These are phyloP conservation scores for Acanthosoma haemorrhoidale DNA, from an alignment of 2,888 invertebrate species.

Conservation along the genomic window DNA sequence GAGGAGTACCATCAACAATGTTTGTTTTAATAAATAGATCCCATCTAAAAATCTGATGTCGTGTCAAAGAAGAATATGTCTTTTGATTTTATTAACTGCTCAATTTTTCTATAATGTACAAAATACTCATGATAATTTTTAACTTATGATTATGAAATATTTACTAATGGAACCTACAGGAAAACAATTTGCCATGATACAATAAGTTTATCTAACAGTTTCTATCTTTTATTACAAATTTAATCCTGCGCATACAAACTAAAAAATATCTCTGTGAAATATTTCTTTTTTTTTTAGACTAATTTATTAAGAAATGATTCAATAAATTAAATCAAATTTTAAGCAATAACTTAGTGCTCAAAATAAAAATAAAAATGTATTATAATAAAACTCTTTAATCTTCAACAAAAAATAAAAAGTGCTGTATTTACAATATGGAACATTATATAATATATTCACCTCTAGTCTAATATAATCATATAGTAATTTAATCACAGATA, in stretches of 20 bases:
- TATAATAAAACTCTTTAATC: conserved; percentile 1
- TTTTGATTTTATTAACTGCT: too few species aligned
- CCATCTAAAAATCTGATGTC: too few species aligned
- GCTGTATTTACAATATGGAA: conserved; percentile 9
- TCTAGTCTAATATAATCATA: conserved; percentile 2
- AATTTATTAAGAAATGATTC: background rate
- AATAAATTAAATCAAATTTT: background rate
- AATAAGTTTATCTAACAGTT: too few species aligned
- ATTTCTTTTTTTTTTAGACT: background rate
- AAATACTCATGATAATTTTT: too few species aligned
- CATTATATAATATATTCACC: conserved; percentile 7
- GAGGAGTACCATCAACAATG: too few species aligned
- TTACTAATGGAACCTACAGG: too few species aligned
- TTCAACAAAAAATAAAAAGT: conserved; percentile 8
- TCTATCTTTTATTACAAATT: too few species aligned
- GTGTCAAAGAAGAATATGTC: too few species aligned
- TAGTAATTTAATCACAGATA: conserved; percentile 12
- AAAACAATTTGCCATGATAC: too few species aligned
- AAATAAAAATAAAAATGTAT: background rate
- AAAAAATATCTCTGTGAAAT: background rate
- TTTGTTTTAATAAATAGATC: too few species aligned
- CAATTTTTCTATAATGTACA: too few species aligned
- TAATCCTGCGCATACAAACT: background rate
- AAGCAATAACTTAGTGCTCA: background rate
- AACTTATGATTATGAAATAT: too few species aligned